These are phyloP conservation scores for Chionomys nivalis DNA, from an alignment of 2,113 vertebrate species.

Conservation along the genomic window DNA sequence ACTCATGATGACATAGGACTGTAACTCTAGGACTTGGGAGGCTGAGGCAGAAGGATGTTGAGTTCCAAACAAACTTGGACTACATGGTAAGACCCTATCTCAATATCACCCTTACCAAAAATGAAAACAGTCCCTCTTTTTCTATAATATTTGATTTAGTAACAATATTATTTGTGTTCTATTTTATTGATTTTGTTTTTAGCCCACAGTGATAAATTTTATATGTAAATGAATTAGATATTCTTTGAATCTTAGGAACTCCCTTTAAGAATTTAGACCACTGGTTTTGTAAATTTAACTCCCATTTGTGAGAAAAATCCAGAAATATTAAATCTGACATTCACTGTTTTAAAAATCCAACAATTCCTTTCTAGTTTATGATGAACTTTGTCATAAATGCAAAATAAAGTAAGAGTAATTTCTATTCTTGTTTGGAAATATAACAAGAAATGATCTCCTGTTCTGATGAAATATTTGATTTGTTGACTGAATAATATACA, in stretches of 20 bases:
- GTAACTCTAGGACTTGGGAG: not conserved
- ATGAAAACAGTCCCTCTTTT: not conserved
- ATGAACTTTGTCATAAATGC: not conserved
- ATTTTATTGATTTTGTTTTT: not conserved
- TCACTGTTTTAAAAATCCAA: not conserved
- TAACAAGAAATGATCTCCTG: not conserved
- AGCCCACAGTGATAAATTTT: not conserved
- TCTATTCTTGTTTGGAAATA: not conserved
- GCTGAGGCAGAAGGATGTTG: not conserved
- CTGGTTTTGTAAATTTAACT: constrained; percentile 9
- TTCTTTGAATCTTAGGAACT: not conserved
- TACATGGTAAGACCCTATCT: not conserved
- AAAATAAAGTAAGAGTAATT: constrained; percentile 4
- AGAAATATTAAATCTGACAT: not conserved
- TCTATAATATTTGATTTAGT: not conserved
- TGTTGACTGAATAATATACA: not conserved
- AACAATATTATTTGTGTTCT: not conserved
- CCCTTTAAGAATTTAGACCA: not conserved
- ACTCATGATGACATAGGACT: not conserved
- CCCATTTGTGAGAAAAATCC: not conserved
- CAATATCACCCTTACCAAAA: not conserved
- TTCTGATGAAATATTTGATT: not conserved
- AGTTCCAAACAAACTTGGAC: not conserved
- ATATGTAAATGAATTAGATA: not conserved
- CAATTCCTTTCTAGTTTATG: not conserved